Evolutionary conservation across 1,140 invertebrate genomes (phyloP).

Genomic region (Doryteuthis pealeii): DNA sequence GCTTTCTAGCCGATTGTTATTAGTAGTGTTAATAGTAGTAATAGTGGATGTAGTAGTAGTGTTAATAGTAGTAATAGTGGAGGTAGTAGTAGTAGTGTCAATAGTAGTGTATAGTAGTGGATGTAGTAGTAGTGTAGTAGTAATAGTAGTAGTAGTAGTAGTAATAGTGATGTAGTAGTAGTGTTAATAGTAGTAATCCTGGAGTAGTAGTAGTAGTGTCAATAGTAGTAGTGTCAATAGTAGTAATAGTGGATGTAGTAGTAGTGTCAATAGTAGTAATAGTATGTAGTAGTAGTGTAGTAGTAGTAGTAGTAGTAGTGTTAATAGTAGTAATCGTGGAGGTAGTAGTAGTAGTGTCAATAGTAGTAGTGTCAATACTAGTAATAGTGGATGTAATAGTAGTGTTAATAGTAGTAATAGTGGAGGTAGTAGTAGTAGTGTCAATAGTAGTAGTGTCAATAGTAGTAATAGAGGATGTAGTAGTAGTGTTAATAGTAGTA

Average conservation of each 20-base stretch:
- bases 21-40: no score
- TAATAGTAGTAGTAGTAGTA: no score
- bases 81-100: background rate
- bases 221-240: background rate
- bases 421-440: background rate
- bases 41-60: no score
- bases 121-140: no score
- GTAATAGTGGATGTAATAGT: background rate
- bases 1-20: no score
- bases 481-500: background rate
- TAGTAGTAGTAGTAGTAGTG: background rate
- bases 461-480: background rate
- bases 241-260: background rate
- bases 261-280: background rate
- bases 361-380: rapidly evolving
- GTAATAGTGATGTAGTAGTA: no score
- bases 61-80: background rate
- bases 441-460: background rate
- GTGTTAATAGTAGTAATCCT: no score
- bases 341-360: background rate
- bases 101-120: no score
- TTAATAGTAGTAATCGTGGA: background rate
- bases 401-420: background rate
- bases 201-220: background rate
- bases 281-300: background rate